phyloP scores from a whole-genome alignment of 2,113 vertebrate species.

The Pagrus major region DNA sequence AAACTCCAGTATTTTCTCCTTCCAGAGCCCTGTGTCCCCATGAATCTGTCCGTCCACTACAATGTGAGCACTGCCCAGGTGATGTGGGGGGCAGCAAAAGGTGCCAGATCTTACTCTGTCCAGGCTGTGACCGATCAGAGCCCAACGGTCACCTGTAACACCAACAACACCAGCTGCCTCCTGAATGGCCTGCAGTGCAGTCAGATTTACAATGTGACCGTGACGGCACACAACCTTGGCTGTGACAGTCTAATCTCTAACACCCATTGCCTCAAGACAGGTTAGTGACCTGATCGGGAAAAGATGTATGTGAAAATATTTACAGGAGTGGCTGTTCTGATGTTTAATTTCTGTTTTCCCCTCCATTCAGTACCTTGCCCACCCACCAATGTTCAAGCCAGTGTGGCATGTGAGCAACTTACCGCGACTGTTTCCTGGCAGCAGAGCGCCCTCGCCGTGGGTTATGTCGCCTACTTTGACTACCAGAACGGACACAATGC shows the following conservation, averaged over 20 bases:
- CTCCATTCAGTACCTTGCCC: conserved; percentile 76
- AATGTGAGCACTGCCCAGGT: conserved; percentile 50
- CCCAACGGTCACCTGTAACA: conserved; percentile 51
- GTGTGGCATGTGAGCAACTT: conserved; percentile 58
- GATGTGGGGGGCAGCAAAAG: conserved; percentile 62
- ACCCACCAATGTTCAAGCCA: conserved; percentile 67
- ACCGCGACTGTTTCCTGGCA: conserved; percentile 74
- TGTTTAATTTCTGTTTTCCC: not conserved
- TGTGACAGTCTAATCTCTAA: conserved; percentile 59
- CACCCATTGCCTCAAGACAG: conserved; percentile 60
- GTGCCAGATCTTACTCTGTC: conserved; percentile 70
- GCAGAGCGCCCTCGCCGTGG: conserved; percentile 62
- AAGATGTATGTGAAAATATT: not conserved
- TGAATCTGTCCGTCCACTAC: conserved; percentile 62
- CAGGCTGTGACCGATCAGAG: conserved; percentile 64
- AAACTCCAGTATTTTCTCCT: not conserved
- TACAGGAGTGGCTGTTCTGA: not conserved
- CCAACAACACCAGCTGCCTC: conserved; percentile 64
- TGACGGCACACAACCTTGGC: conserved; percentile 68
- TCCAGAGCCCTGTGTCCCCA: conserved; percentile 76
- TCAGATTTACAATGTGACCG: conserved; percentile 76
- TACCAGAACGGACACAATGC: conserved; percentile 37
- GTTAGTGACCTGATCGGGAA: conserved; percentile 57
- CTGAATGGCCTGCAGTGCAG: conserved; percentile 71
- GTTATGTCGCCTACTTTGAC: conserved; percentile 69